These are phyloP conservation scores for Phainopepla nitens DNA, from an alignment of 2,113 vertebrate genomes.

Conservation along the genomic window DNA sequence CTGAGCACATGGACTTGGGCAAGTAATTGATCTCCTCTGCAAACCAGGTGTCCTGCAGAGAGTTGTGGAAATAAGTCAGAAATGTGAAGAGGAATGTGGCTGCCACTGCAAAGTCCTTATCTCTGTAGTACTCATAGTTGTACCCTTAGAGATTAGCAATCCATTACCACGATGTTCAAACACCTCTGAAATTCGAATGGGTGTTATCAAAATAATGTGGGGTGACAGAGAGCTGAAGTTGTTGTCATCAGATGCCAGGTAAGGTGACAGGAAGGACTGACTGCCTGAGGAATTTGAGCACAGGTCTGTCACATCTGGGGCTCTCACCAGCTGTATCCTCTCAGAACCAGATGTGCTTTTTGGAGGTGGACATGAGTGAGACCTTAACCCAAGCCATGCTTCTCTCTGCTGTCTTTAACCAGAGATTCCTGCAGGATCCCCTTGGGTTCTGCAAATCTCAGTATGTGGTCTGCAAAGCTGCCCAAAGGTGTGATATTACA, in stretches of 20 bases:
- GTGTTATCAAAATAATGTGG: not conserved
- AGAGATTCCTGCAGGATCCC: not conserved
- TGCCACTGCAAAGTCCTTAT: not conserved
- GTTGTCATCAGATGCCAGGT: not conserved
- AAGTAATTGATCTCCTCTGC: slow-evolving; percentile 27
- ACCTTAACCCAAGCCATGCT: not conserved
- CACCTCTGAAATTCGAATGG: not conserved
- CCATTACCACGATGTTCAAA: not conserved
- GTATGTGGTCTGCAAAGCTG: not conserved
- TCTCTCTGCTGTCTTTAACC: not conserved
- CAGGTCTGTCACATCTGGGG: not conserved
- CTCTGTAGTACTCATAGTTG: not conserved
- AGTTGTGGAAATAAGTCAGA: not conserved
- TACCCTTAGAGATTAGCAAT: not conserved
- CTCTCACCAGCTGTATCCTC: not conserved
- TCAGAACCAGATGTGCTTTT: not conserved
- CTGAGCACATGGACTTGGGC: slow-evolving; percentile 11
- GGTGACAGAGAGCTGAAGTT: not conserved
- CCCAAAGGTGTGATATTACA: not conserved
- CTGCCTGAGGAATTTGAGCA: not conserved
- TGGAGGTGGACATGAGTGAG: not conserved
- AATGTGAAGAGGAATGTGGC: not conserved
- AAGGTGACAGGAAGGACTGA: not conserved
- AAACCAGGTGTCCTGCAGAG: slow-evolving; percentile 5
- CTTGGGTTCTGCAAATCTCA: not conserved